Evolutionary conservation across 2,113 vertebrate species (phyloP), one percentile per base, ranked within the genome.

Genomic region (Eudyptes chrysolophus): DNA sequence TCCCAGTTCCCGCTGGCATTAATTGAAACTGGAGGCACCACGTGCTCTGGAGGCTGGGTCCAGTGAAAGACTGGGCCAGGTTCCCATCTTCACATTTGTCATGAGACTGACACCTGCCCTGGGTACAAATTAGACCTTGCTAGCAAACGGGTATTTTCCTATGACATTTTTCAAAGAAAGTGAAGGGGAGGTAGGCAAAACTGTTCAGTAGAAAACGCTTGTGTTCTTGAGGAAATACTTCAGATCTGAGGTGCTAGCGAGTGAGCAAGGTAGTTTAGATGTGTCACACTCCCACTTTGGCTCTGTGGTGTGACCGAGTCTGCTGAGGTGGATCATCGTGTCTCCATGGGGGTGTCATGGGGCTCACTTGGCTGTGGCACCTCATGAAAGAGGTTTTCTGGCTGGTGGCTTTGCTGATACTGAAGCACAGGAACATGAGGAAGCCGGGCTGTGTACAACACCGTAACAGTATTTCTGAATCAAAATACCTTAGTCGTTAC

Each of bases 1-100:
- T 81, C 32, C 24, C 51, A 26, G 42, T 49, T 94, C 8, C 7
- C 3, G 4, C 32, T 26, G 60, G 25, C 0, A 0, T 69, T 70
- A 25, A 52, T 7, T 84, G 86, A 48, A 91, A 69, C 1, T 7
- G 8, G 34, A 66, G 24, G 7, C 4, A 8, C 14, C 40, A 40
- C 75, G 40, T 36, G 17, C 38, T 84, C 34, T 74, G 27, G 5
- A 80, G 36, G 16, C 16, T 61, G 55, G 13, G 21, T 54, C 32
- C 25, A 42, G 51, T n/a, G 51, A 84, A 87, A 38, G 17, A 17
- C 42, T 49, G 46, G 42, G 40, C 9, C 19, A 20, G 25, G 21
- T 44, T 93, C 70, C 38, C 4, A 2, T 44, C 42, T 52, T 36
- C 40, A 38, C 13, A 8, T 88, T 70, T 49, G 32, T 32, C 40